These are phyloP conservation scores for Papilio polytes DNA, from an alignment of 1,140 invertebrate genomes.

Conservation along the genomic window DNA sequence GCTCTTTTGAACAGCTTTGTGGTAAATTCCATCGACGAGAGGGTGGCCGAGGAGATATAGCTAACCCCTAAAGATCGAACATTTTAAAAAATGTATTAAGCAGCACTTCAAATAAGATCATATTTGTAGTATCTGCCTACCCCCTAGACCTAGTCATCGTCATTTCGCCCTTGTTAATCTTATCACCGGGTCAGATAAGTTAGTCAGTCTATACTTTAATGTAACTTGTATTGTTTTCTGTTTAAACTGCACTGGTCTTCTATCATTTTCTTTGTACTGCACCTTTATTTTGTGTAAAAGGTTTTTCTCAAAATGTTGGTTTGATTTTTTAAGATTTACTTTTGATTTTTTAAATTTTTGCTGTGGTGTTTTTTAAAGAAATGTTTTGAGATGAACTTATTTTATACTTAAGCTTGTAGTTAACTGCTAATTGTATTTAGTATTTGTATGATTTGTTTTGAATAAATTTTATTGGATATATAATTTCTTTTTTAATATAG, in stretches of 20 bases:
- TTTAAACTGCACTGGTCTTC: not conserved
- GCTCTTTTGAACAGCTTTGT: too few species aligned
- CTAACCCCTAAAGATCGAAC: too few species aligned
- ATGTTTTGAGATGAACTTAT: not conserved
- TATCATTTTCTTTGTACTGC: not conserved
- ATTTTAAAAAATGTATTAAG: too few species aligned
- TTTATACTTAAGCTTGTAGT: not conserved
- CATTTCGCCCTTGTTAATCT: too few species aligned
- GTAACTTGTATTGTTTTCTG: not conserved
- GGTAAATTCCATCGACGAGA: too few species aligned
- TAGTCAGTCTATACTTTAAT: too few species aligned
- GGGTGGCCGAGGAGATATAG: too few species aligned
- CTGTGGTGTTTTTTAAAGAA: not conserved
- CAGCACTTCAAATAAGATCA: too few species aligned
- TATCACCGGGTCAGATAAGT: too few species aligned
- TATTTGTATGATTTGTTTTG: slow-evolving; percentile 27
- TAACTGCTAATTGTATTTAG: not conserved
- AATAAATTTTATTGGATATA: slow-evolving; percentile 28
- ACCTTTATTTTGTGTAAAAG: not conserved
- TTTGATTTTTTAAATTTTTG: too few species aligned
- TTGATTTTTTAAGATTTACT: not conserved
- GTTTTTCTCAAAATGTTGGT: not conserved
- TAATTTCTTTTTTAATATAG: slow-evolving; percentile 2
- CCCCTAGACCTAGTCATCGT: too few species aligned
- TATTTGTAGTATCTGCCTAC: too few species aligned